A percentile compares a stretch with the other conserved stretches of the same genome.
These are phyloP conservation scores for Drosophila meridionalis DNA, from an alignment of 2,888 invertebrate genomes.

Conservation along the genomic window DNA sequence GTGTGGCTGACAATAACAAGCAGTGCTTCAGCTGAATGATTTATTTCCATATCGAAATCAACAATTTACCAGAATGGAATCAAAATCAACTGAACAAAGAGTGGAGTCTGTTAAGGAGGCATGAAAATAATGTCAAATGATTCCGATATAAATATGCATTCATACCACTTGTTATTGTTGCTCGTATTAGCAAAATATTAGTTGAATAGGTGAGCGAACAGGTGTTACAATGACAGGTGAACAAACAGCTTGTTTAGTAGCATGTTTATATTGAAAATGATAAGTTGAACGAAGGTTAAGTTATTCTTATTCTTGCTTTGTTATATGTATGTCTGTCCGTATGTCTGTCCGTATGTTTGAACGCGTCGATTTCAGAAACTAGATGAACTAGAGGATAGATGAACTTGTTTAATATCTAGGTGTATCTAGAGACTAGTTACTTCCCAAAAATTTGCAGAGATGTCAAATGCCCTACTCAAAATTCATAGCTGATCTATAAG, in stretches of 20 bases:
- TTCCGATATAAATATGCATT: slow-evolving; percentile 4
- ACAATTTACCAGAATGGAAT: background rate
- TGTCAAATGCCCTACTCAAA: background rate
- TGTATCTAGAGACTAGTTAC: too few relatives aligned
- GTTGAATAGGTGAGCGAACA: background rate
- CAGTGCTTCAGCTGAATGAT: slow-evolving; percentile 7
- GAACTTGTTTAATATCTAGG: too few relatives aligned
- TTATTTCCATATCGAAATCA: slow-evolving; percentile 12
- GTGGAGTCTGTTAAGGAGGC: background rate
- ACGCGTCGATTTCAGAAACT: too few relatives aligned
- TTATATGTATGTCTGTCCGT: too few relatives aligned
- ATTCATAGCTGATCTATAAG: background rate
- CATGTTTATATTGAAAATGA: background rate
- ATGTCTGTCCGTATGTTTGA: too few relatives aligned
- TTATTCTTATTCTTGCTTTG: too few relatives aligned
- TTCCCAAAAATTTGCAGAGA: too few relatives aligned
- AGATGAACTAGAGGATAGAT: too few relatives aligned
- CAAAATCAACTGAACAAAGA: background rate
- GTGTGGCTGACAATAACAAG: slow-evolving; percentile 17
- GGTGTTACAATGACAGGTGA: background rate
- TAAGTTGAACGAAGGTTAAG: too few relatives aligned
- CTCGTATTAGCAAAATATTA: background rate
- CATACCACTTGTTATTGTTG: background rate
- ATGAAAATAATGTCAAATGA: background rate
- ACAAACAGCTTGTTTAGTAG: background rate